Evolutionary conservation across 2,888 invertebrate species (phyloP).

Genomic region (Syrista parreyssii): DNA sequence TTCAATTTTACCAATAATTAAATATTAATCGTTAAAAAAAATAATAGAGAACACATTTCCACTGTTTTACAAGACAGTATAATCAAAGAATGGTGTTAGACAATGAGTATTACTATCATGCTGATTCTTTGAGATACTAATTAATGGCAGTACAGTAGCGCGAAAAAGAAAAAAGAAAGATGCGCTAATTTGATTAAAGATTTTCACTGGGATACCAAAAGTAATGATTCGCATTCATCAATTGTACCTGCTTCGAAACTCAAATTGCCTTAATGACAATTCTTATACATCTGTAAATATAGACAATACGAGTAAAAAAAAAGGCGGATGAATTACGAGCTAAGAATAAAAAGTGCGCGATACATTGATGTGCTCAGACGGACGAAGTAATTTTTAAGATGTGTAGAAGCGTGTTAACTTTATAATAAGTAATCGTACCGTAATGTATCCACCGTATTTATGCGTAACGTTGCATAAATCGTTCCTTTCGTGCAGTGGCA

Average conservation of each 20-base stretch:
- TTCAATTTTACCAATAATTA: neutral
- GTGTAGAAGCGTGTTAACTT: slow-evolving; percentile 45
- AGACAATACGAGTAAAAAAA: slow-evolving; percentile 55
- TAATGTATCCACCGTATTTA: slow-evolving; percentile 52
- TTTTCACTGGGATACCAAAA: slow-evolving; percentile 1
- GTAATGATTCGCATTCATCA: slow-evolving; percentile 20
- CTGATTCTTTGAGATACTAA: slow-evolving; percentile 5
- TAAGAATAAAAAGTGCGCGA: slow-evolving; percentile 36
- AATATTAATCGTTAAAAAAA: neutral
- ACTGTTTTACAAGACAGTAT: neutral
- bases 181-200: neutral
- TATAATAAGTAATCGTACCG: slow-evolving; percentile 37
- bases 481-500: slow-evolving; percentile 18
- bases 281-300: slow-evolving; percentile 56
- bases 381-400: slow-evolving; percentile 22
- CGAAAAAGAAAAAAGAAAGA: neutral
- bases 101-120: slow-evolving; percentile 4
- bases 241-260: slow-evolving; percentile 62
- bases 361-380: slow-evolving; percentile 49
- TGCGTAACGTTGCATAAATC: slow-evolving; percentile 7
- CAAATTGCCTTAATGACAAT: slow-evolving; percentile 64
- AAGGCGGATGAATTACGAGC: slow-evolving; percentile 19
- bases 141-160: neutral
- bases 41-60: neutral
- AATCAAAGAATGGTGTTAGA: neutral